Base-by-base conservation (phyloP, 2,797 vertebrate species). In the Malurus leucopterus region DNA sequence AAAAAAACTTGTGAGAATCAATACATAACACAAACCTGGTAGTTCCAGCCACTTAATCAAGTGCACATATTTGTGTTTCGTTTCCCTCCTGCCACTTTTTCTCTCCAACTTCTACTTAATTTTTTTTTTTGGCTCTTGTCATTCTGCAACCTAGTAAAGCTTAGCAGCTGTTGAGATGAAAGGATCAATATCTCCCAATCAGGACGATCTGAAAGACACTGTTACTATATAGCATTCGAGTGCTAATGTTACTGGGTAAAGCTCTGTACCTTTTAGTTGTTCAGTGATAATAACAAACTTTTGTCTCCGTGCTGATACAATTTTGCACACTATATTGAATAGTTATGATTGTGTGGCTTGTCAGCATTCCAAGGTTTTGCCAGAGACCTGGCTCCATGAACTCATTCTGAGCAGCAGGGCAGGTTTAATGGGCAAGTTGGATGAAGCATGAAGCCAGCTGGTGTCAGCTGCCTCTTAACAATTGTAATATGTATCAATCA, bases 391-490 rank as follows among this genome's bases (percentile, higher is more conserved):
- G 63, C 65, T 84, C 34, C 47, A 87, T 80, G 76, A 92, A 88
- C 74, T 51, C 92, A 61, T 55, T 94, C 50, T 36, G 94, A 88
- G 84, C 86, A 93, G 59, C 20, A 65, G 94, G 74, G 88, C 82
- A 86, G 87, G 85, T 87, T 93, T 95, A 92, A 95, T 89, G 84
- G 85, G 65, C 50, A 57, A 89, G 88, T 59, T 95, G 94, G 93
- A 94, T 95, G 92, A 80, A 92, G 78, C 70, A 40, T 57, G 77
- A 90, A 92, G 86, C 83, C 91, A 94, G 95, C 92, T 95, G 95
- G 84, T 94, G 84, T 93, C 89, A 94, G 91, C 86, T 94, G 91
- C 72, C 85, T 90, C 69, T 85, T 90, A 89, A 90, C 78, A 65
- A 79, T 71, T 74, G 79, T n/a, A 65, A 64, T 83, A 44, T 24